These are phyloP conservation scores for Eutolmus rufibarbis DNA, from an alignment of 2,888 invertebrate genomes.

Conservation along the genomic window DNA sequence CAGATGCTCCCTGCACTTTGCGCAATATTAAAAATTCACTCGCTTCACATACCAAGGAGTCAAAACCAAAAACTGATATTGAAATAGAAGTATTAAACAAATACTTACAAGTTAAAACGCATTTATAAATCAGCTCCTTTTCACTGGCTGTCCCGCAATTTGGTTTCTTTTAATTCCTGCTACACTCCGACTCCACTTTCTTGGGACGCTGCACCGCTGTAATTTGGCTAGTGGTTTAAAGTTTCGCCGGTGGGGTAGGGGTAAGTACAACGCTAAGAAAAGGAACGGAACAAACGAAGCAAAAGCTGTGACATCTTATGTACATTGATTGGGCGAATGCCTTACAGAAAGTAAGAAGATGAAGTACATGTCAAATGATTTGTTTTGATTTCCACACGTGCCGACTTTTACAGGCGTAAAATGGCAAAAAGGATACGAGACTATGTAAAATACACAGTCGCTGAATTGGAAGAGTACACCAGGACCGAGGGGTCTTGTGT, in stretches of 20 bases:
- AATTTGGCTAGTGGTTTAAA: too few species aligned
- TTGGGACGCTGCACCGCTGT: background rate
- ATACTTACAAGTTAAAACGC: background rate
- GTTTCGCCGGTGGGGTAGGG: too few species aligned
- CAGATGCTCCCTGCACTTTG: background rate
- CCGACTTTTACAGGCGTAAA: background rate
- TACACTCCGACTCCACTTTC: background rate
- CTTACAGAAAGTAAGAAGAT: background rate
- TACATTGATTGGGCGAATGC: background rate
- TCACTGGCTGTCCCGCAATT: background rate
- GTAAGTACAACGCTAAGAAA: too few species aligned
- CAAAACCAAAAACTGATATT: background rate
- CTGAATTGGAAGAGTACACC: slow-evolving; percentile 64
- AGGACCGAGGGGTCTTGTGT: slow-evolving; percentile 65
- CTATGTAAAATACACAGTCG: slow-evolving; percentile 59
- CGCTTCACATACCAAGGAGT: background rate
- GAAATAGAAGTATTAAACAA: background rate
- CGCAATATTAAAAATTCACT: background rate
- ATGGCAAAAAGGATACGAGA: slow-evolving; percentile 59
- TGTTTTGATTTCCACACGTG: background rate
- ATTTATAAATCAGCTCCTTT: background rate
- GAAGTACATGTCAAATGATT: background rate
- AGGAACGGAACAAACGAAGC: background rate
- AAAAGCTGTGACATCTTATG: background rate
- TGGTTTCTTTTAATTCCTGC: background rate